Evolutionary conservation across 2,888 invertebrate species (phyloP).

Genomic region (Ochropleura leucogaster): DNA sequence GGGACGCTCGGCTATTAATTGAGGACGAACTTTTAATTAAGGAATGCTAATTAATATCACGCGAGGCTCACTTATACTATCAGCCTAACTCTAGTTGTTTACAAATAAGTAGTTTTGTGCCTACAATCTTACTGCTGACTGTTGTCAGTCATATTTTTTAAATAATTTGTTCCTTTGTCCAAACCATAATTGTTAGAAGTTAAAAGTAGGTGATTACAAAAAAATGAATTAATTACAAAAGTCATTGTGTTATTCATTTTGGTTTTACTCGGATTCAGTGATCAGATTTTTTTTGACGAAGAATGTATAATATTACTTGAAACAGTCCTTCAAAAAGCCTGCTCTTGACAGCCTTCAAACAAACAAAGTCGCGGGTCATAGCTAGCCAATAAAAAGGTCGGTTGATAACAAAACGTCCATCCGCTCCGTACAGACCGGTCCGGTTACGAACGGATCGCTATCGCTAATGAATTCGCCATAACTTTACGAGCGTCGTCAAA

Average conservation of each 20-base stretch:
- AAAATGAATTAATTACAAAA: no score
- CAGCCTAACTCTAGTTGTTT: neutral
- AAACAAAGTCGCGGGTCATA: neutral
- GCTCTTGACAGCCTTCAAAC: neutral
- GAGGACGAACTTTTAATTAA: constrained; percentile 49
- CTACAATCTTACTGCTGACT: neutral
- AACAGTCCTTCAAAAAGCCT: neutral
- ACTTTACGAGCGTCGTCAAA: constrained; percentile 24
- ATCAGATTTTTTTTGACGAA: no score
- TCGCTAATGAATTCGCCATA: constrained; percentile 36
- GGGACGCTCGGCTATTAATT: constrained; percentile 26
- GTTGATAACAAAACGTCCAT: neutral
- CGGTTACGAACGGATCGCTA: constrained; percentile 10
- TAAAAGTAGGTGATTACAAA: no score
- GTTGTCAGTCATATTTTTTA: neutral
- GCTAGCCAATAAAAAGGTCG: neutral
- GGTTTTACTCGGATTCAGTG: no score
- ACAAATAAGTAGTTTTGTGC: constrained; percentile 20
- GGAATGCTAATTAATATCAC: constrained; percentile 45
- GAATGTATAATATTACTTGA: neutral
- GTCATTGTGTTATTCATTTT: no score
- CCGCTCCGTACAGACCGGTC: neutral
- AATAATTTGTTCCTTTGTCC: no score
- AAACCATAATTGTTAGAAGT: no score
- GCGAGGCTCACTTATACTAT: constrained; percentile 1